These are phyloP conservation scores for Butorides virescens DNA, from an alignment of 2,113 vertebrate genomes.

Conservation along the genomic window DNA sequence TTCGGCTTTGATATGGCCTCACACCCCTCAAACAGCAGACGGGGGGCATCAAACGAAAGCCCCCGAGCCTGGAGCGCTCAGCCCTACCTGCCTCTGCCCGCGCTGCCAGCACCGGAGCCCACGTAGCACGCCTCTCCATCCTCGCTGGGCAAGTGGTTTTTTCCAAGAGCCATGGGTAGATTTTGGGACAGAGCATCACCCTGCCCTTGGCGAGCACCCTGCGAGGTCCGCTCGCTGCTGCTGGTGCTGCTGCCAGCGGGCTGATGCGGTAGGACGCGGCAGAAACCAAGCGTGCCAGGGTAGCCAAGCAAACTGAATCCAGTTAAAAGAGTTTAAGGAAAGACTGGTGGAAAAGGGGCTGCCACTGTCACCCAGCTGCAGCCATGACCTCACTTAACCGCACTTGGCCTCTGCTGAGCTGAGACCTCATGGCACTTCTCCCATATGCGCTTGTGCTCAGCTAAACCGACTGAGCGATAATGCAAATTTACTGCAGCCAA, in stretches of 20 bases:
- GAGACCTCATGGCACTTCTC: neutral
- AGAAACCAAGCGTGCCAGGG: neutral
- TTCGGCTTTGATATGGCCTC: neutral
- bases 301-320: fast-evolving
- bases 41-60: neutral
- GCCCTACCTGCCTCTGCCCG: neutral
- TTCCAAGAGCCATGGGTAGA: neutral
- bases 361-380: neutral
- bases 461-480: neutral
- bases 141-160: fast-evolving
- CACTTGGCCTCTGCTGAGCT: neutral
- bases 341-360: neutral
- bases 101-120: neutral
- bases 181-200: neutral
- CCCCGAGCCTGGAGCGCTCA: neutral
- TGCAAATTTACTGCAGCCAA: neutral
- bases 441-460: neutral
- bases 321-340: neutral
- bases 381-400: neutral
- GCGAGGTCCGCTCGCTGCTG: neutral
- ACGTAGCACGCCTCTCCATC: neutral
- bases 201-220: neutral
- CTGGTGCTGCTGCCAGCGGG: neutral
- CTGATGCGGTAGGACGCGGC: neutral
- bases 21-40: neutral